Conservation (phyloP, 2,113 vertebrate genomes). For the Rhagologus leucostigma region DNA sequence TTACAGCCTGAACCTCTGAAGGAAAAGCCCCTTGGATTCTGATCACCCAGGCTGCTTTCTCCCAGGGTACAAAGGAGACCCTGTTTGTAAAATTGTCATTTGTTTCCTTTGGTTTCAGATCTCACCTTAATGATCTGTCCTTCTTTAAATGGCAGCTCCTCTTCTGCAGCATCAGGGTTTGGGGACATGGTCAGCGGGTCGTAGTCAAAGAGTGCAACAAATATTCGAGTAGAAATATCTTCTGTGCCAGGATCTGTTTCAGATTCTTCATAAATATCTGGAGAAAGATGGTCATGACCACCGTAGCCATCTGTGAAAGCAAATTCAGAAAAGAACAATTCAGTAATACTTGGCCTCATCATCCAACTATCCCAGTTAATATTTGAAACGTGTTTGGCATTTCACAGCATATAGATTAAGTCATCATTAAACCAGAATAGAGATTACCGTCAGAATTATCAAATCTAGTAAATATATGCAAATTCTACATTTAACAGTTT, state of each 20-base stretch:
- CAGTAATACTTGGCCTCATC: neutral
- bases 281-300: slow-evolving; percentile 79
- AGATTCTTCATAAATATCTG: slow-evolving; percentile 88
- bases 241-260: slow-evolving; percentile 81
- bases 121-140: slow-evolving; percentile 96
- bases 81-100: neutral
- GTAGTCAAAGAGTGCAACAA: slow-evolving; percentile 96
- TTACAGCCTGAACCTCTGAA: neutral
- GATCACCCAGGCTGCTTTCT: neutral
- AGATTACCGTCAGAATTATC: neutral
- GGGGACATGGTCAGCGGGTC: slow-evolving; percentile 96
- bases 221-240: slow-evolving; percentile 82
- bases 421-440: neutral
- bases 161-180: slow-evolving; percentile 92
- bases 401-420: neutral
- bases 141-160: slow-evolving; percentile 95
- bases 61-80: neutral
- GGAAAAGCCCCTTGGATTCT: neutral
- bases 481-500: neutral
- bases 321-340: neutral
- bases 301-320: slow-evolving; percentile 81
- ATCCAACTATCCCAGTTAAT: neutral
- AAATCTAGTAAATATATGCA: neutral
- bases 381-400: neutral
- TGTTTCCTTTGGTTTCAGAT: accelerated